Base-by-base conservation (phyloP, 2,113 vertebrate genomes). In the Rattus rattus region DNA sequence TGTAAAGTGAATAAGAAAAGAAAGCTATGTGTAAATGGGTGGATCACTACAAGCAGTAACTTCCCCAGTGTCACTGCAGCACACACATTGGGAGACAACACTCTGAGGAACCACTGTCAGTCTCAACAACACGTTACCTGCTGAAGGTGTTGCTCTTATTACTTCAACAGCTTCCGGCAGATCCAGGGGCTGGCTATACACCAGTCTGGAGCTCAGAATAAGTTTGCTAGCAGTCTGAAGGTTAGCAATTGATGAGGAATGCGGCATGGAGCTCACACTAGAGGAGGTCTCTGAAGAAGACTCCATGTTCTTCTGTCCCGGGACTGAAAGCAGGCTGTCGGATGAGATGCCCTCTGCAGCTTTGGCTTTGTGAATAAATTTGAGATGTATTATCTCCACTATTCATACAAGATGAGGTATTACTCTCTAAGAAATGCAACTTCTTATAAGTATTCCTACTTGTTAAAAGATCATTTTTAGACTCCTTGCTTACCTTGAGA, bases 201-300 rank as follows among this genome's bases (percentile, higher is more conserved):
- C 99, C 88, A 99, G 99, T 95, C 98, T 99, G 92, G 99, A 99
- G 98, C 99, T 99, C 98, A 99, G 98, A 98, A 99, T 99, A 95
- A 99, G 99, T 98, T 99, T 99, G 98, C 99, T 99, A 75, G 99
- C 99, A 89, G 99, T 99, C 95, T 99, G 99, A 94, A 99, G 98
- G 97, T 99, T 99, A 96, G 99, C 99, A 69, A 99, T 99, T 22
- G 99, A 99, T 73, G 99, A 99, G 43, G 99, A 99, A 75, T 99
- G 99, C 47, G 99, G 99, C 97, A 99, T 98, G 22, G 99, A 98
- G 98, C 98, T 99, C 95, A 98, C 28, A 20, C 98, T 96, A 7
- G 99, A 99, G 92, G 99, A 99, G 0, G 98, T 96, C 97, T 99
- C 99, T 28, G 99, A 99, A 98, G 99, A 99, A 1, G 99, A 99